These are phyloP conservation scores for Myanophis thanlyinensis DNA, from an alignment of 2,113 vertebrate species.

Conservation along the genomic window DNA sequence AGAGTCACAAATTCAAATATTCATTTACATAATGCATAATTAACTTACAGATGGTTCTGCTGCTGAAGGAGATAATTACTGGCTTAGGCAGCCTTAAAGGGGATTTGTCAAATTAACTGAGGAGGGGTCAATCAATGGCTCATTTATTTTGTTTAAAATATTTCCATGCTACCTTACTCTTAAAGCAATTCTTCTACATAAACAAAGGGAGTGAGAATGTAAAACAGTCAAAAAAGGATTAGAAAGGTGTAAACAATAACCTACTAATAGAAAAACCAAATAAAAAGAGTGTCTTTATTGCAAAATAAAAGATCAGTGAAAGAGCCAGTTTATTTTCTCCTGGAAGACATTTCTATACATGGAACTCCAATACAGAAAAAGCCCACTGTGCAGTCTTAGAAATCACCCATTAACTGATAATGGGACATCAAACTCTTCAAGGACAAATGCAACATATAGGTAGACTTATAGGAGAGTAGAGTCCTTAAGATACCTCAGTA, in stretches of 20 bases:
- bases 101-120: constrained; percentile 3
- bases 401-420: not conserved
- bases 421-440: not conserved
- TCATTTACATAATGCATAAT: not conserved
- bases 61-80: not conserved
- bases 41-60: not conserved
- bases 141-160: not conserved
- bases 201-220: not conserved
- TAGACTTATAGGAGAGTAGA: not conserved
- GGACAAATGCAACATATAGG: not conserved
- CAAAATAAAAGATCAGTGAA: not conserved
- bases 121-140: not conserved
- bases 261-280: not conserved
- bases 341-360: not conserved
- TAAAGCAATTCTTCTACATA: not conserved
- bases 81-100: not conserved
- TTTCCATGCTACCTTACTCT: not conserved
- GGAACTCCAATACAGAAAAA: not conserved
- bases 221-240: not conserved
- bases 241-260: not conserved
- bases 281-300: not conserved
- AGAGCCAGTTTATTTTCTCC: not conserved
- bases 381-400: not conserved
- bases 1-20: not conserved
- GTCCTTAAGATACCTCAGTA: not conserved